These are phyloP conservation scores for Enchytraeus crypticus DNA, from an alignment of 2,888 invertebrate species.

Conservation along the genomic window DNA sequence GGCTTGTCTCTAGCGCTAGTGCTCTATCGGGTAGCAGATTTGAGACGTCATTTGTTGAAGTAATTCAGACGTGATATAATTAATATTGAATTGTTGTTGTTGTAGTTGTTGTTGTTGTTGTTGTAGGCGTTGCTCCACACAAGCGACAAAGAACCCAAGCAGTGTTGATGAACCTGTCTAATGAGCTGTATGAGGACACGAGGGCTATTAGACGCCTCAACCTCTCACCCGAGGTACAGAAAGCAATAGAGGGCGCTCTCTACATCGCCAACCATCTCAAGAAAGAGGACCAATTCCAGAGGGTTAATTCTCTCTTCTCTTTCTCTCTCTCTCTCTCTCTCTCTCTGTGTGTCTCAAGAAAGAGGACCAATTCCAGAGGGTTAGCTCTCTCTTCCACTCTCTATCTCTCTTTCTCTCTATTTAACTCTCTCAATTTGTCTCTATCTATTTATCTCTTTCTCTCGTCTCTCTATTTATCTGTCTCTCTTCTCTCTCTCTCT, in stretches of 20 bases:
- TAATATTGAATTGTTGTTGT: no score
- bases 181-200: conserved; percentile 24
- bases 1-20: no score
- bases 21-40: no score
- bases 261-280: conserved; percentile 30
- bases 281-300: conserved; percentile 25
- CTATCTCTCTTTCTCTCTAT: conserved; percentile 24
- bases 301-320: conserved; percentile 16
- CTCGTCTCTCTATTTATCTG: no score
- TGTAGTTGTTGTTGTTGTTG: no score
- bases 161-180: conserved; percentile 25
- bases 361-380: conserved; percentile 26
- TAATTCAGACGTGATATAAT: no score
- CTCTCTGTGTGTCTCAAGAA: conserved; percentile 28
- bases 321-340: conserved; percentile 18
- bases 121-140: conserved; percentile 12
- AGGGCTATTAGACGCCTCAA: conserved; percentile 8
- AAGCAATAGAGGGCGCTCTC: conserved; percentile 28
- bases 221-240: conserved; percentile 23
- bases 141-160: conserved; percentile 25
- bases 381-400: conserved; percentile 4
- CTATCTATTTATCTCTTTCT: no score
- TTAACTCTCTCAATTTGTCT: conserved; percentile 25
- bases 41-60: no score
- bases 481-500: not conserved